A percentile compares a stretch with the other conserved stretches of the same genome.
Conservation (phyloP, 2,797 vertebrate species). For the Rallus crepitans region DNA sequence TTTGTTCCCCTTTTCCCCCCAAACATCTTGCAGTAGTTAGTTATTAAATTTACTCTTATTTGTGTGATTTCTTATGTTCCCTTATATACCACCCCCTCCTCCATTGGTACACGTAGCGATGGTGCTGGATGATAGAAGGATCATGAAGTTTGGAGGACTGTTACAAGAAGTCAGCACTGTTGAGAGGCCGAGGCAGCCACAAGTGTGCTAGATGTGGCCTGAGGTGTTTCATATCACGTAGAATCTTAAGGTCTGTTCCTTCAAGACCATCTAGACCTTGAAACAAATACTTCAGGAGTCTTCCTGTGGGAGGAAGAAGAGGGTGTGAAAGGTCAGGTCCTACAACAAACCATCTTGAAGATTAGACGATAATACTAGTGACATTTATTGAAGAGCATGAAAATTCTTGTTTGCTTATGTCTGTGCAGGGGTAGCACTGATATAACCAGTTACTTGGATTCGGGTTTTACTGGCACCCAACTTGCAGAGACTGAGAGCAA, state of each 20-base stretch:
- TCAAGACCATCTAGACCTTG: neutral
- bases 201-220: neutral
- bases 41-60: no score
- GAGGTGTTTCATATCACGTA: rapidly evolving
- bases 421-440: neutral
- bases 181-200: rapidly evolving
- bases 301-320: neutral
- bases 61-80: no score
- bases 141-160: neutral
- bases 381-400: neutral
- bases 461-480: neutral
- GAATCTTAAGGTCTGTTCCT: neutral
- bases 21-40: no score
- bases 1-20: no score
- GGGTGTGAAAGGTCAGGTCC: neutral
- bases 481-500: neutral
- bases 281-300: neutral
- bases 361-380: neutral
- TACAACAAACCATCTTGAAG: neutral
- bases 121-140: neutral
- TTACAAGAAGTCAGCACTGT: neutral
- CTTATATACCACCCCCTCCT: no score
- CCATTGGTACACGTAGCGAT: neutral
- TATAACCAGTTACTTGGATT: neutral
- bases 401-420: neutral